These are phyloP conservation scores for Falco rusticolus DNA, from an alignment of 2,797 vertebrate genomes.

Conservation along the genomic window DNA sequence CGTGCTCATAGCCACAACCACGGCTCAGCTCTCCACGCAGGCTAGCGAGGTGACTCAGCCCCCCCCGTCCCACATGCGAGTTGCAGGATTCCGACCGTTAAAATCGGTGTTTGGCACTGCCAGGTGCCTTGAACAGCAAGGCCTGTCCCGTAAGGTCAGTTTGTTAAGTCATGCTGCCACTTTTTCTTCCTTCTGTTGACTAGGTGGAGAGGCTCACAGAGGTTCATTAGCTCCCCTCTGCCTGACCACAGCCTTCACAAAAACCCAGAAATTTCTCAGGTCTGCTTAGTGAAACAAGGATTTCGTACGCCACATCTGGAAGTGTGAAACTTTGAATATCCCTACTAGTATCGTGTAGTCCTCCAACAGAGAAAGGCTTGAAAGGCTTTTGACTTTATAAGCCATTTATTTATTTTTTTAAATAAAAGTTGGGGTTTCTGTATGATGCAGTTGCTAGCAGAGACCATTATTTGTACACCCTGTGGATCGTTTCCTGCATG, in stretches of 20 bases:
- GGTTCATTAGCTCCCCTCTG: background rate
- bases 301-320: background rate
- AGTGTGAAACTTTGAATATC: background rate
- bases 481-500: background rate
- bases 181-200: background rate
- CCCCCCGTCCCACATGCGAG: background rate
- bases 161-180: background rate
- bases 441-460: background rate
- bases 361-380: background rate
- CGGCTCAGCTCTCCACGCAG: background rate
- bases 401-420: background rate
- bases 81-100: background rate
- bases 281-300: background rate
- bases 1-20: accelerated
- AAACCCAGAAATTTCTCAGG: background rate
- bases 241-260: background rate
- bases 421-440: background rate
- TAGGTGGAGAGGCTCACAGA: accelerated
- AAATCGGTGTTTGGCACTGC: background rate
- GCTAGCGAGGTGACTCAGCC: background rate
- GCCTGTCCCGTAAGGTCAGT: accelerated
- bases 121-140: background rate
- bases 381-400: background rate
- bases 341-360: no score
- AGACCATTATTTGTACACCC: background rate